These are phyloP conservation scores for Calvadosia cruxmelitensis DNA, from an alignment of 30 jellyfish, hydroid and myxozoan species.

Conservation along the genomic window DNA sequence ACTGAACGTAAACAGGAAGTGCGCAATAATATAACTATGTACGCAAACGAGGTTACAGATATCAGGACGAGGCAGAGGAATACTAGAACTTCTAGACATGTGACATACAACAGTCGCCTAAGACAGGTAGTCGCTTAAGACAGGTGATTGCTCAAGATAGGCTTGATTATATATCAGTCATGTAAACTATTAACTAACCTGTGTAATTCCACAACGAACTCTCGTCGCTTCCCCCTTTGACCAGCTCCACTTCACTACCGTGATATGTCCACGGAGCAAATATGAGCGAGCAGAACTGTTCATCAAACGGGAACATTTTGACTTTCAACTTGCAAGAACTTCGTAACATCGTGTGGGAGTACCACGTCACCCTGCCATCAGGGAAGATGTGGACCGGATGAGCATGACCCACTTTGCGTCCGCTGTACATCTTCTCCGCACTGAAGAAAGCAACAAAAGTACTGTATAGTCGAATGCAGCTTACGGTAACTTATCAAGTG, in stretches of 20 bases:
- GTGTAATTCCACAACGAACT: conserved; percentile 22
- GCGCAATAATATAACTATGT: too few species aligned
- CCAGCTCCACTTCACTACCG: conserved; percentile 29
- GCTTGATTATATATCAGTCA: too few species aligned
- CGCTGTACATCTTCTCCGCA: conserved; percentile 46
- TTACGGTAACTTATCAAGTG: too few species aligned
- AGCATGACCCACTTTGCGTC: conserved; percentile 34
- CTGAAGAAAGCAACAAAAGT: not conserved
- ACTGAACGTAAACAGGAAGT: too few species aligned
- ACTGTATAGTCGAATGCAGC: too few species aligned
- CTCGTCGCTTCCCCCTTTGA: not conserved
- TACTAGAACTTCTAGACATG: too few species aligned
- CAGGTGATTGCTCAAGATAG: too few species aligned
- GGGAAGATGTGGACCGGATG: conserved; percentile 35
- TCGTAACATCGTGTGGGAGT: conserved; percentile 24
- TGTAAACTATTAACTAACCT: conserved; percentile 13
- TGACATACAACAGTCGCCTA: too few species aligned
- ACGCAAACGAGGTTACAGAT: too few species aligned
- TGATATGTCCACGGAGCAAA: conserved; percentile 53
- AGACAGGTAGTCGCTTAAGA: too few species aligned
- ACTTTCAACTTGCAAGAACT: conserved; percentile 65
- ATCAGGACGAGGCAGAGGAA: too few species aligned
- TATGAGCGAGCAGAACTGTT: conserved; percentile 40
- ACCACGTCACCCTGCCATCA: conserved; percentile 42
- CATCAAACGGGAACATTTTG: conserved; percentile 45